Evolutionary conservation across 2,888 invertebrate genomes (phyloP).

Genomic region (Spialia ferax): DNA sequence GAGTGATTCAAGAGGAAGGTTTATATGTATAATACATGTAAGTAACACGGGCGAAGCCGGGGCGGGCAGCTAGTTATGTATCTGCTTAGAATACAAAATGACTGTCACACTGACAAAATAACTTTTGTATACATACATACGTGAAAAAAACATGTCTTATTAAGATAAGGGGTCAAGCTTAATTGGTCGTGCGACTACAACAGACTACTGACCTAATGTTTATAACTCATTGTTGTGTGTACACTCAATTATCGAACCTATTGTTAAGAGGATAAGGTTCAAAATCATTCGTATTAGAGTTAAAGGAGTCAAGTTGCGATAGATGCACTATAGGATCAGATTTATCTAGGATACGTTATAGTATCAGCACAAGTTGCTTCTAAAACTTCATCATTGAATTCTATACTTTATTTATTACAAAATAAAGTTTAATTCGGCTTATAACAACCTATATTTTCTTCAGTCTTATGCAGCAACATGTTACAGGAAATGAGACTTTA

Average conservation of each 20-base stretch:
- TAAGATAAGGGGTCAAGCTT: conserved; percentile 27
- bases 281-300: background rate
- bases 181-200: conserved; percentile 32
- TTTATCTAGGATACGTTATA: conserved; percentile 27
- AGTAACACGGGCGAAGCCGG: too few relatives aligned
- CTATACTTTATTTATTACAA: background rate
- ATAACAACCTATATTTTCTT: background rate
- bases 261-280: background rate
- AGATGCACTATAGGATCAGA: conserved; percentile 18
- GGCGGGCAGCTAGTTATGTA: too few relatives aligned
- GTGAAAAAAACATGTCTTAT: background rate
- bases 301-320: conserved; percentile 27
- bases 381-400: background rate
- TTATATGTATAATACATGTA: too few relatives aligned
- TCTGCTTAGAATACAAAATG: too few relatives aligned
- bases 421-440: background rate
- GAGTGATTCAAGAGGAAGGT: too few relatives aligned
- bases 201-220: conserved; percentile 42
- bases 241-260: background rate
- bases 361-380: background rate
- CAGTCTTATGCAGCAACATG: background rate
- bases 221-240: conserved; percentile 5
- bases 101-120: background rate
- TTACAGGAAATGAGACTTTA: background rate
- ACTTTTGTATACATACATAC: background rate